Evolutionary conservation across 2,888 invertebrate species (phyloP), one percentile per base, ranked within the genome.

Genomic region (Nomada goodeniana): DNA sequence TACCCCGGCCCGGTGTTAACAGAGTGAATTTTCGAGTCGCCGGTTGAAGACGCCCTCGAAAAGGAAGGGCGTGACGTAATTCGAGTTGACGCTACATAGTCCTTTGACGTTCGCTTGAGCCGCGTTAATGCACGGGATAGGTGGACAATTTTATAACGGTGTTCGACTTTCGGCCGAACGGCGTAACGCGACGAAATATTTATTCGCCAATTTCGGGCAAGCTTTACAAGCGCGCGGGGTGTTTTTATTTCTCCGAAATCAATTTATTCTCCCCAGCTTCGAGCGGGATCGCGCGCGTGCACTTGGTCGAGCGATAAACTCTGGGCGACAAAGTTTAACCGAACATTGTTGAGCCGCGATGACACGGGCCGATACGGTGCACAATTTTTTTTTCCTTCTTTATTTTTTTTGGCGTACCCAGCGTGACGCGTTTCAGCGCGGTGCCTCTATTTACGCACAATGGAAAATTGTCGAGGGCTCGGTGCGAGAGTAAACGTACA

Each of bases 261-360:
- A 59, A 70, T 70, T 36, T 36, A 36, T 36, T 36, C 7, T 7
- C 1, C 7, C 36, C 7, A 36, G 36, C 36, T 36, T 36, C 1
- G 7, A 36, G 5, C 36, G 36, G 5, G 7, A 7, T 36, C 7
- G 0, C 36, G 36, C 59, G 59, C 10, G 23, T 1, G 18, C 18
- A 13, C 13, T 11, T 10, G 44, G 36, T 60, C n/a, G 50, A 11
- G 15, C 18, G 26, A 26, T 55, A 55, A 72, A 72, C 26, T 15
- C 26, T 7, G 36, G 23, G 36, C n/a, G 52, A 55, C 64, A 64
- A n/a, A 55, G 44, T 64, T 55, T n/a, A 23, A 55, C 20, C 70
- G 60, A 29, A 47, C 29, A 4, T 60, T 44, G 57, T 69, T 69
- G 60, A 47, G 29, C 70, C 10, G 36, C 60, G 36, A 29, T 20